Evolutionary conservation across 2,797 vertebrate genomes (phyloP).

Genomic region (Lemur catta): DNA sequence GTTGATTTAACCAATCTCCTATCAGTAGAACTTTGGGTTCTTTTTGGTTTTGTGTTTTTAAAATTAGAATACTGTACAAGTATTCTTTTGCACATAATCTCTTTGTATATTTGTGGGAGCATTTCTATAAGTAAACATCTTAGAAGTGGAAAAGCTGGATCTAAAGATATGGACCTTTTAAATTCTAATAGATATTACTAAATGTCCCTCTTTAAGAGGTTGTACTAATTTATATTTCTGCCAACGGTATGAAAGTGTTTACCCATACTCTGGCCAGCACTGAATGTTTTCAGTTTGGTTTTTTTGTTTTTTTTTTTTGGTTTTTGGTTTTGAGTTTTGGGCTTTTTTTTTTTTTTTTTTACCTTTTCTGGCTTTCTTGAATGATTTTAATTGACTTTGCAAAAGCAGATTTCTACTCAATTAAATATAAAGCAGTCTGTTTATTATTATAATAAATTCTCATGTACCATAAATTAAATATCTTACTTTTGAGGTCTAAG

Average conservation of each 20-base stretch:
- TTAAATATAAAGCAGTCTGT: neutral
- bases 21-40: neutral
- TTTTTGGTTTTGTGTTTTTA: neutral
- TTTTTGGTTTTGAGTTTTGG: neutral
- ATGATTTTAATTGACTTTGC: conserved; percentile 15
- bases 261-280: neutral
- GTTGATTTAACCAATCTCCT: neutral
- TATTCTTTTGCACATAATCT: neutral
- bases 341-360: neutral
- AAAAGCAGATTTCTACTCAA: neutral
- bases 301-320: neutral
- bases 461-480: neutral
- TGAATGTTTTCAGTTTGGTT: neutral
- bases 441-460: neutral
- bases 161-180: neutral
- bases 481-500: neutral
- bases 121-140: neutral
- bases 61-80: neutral
- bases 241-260: neutral
- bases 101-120: neutral
- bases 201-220: neutral
- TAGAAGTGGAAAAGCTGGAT: neutral
- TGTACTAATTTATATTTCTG: neutral
- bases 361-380: neutral
- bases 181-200: neutral